Conservation (phyloP, 2,113 vertebrate species). For the Atherinomorus stipes region DNA sequence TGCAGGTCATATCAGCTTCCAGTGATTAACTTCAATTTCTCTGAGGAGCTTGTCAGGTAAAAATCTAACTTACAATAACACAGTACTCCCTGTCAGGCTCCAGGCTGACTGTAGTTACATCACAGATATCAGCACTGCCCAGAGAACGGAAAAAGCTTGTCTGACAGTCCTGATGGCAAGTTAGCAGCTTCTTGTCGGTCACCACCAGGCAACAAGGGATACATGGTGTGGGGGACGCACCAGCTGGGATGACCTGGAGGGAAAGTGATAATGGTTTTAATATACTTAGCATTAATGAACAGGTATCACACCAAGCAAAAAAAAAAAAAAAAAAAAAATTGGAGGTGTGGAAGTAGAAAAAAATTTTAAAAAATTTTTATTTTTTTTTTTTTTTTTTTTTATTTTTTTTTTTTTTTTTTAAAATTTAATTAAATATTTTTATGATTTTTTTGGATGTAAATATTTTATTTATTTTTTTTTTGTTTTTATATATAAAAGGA, state of each 20-base stretch:
- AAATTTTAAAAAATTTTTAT: too few species aligned
- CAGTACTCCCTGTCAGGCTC: constrained; percentile 91
- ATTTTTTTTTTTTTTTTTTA: too few species aligned
- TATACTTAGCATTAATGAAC: background rate
- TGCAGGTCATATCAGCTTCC: background rate
- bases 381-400: too few species aligned
- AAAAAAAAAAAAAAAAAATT: too few species aligned
- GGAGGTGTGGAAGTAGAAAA: too few species aligned
- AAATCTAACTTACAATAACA: constrained; percentile 85
- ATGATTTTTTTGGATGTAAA: too few species aligned
- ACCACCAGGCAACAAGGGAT: constrained; percentile 95
- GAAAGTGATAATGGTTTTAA: background rate
- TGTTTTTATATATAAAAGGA: too few species aligned
- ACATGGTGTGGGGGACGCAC: constrained; percentile 87
- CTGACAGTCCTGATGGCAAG: constrained; percentile 97
- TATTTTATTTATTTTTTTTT: too few species aligned
- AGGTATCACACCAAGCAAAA: background rate
- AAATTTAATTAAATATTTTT: too few species aligned
- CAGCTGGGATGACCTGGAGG: constrained; percentile 91
- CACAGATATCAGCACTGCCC: constrained; percentile 83
- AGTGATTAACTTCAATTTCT: background rate
- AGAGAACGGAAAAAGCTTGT: constrained; percentile 96
- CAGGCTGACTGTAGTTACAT: constrained; percentile 80
- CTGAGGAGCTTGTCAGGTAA: background rate
- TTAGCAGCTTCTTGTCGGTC: constrained; percentile 88